Base-by-base conservation (phyloP, 2,797 vertebrate genomes). In the Spinus pinus region DNA sequence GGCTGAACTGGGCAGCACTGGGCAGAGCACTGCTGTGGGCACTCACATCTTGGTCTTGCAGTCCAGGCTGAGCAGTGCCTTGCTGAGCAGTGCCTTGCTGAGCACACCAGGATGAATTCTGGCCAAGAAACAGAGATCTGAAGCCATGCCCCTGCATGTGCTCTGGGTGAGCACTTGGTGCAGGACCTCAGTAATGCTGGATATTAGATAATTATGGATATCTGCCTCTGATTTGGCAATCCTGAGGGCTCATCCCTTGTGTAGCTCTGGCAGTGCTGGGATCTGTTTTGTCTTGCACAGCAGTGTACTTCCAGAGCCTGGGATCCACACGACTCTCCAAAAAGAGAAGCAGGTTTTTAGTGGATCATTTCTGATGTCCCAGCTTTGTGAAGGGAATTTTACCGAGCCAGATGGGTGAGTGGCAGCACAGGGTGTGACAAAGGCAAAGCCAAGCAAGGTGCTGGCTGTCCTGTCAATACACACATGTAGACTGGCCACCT, bases 321-420 rank as follows among this genome's bases (percentile, higher is more conserved):
- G 46, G 78, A 88, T 53, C 61, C 19, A 23, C 44, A 20, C 4
- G 7, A 3, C 6, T 54, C 71, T 80, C 39, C 0, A 0, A 35
- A 67, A 74, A 56, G 24, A 90, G 46, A n/a, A 53, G 28, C 12
- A 39, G 27, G 25, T 12, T 87, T 89, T 78, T 46, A 42, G 21
- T 51, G 58, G 46, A 30, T 65, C 12, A 7, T 83, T 88, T 85
- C 61, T 44, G 53, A 81, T 0, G 0, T 42, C 31, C 19, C 2
- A 7, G 27, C 12, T 91, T 78, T 65, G 50, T 53, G 53, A 10
- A 0, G 53, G 8, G 41, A 73, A 12, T 31, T 86, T 57, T 61
- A 17, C 53, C 23, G 9, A 14, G 57, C 19, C 0, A 10, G 10
- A 30, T 37, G 50, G 18, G 31, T 1, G 2, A 92, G 28, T 2